Conservation (phyloP, 2,797 vertebrate genomes). For the Alexandromys oeconomus region DNA sequence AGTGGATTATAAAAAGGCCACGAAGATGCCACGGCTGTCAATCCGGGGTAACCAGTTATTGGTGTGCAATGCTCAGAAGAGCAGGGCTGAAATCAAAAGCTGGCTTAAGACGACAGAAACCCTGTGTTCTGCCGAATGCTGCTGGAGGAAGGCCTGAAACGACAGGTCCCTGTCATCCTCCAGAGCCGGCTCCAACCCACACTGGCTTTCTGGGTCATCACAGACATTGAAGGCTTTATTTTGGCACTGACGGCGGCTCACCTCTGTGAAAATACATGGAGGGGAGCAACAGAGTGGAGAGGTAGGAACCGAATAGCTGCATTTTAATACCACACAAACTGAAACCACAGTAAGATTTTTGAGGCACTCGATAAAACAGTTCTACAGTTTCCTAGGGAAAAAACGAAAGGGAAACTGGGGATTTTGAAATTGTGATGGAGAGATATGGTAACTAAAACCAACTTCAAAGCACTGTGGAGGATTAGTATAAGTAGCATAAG, state of each 20-base stretch:
- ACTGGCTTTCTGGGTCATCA: neutral
- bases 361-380: slow-evolving; percentile 41
- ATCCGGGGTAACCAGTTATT: neutral
- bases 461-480: neutral
- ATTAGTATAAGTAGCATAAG: neutral
- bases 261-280: neutral
- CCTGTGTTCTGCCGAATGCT: neutral
- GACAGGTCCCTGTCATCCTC: neutral
- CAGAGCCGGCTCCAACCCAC: neutral
- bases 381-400: slow-evolving; percentile 47
- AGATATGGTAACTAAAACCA: neutral
- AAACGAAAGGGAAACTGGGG: neutral
- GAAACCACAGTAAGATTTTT: slow-evolving; percentile 42
- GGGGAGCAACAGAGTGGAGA: neutral
- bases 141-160: neutral
- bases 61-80: neutral
- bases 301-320: slow-evolving; percentile 52
- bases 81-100: neutral
- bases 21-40: neutral
- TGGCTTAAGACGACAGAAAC: neutral
- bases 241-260: neutral
- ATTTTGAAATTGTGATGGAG: slow-evolving; percentile 40
- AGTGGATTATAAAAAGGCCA: slow-evolving; percentile 42
- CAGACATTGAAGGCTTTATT: neutral
- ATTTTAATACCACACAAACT: neutral